A percentile compares a stretch with the other conserved stretches of the same genome.
These are phyloP conservation scores for Cotesia typhae DNA, from an alignment of 1,140 invertebrate genomes.

Conservation along the genomic window DNA sequence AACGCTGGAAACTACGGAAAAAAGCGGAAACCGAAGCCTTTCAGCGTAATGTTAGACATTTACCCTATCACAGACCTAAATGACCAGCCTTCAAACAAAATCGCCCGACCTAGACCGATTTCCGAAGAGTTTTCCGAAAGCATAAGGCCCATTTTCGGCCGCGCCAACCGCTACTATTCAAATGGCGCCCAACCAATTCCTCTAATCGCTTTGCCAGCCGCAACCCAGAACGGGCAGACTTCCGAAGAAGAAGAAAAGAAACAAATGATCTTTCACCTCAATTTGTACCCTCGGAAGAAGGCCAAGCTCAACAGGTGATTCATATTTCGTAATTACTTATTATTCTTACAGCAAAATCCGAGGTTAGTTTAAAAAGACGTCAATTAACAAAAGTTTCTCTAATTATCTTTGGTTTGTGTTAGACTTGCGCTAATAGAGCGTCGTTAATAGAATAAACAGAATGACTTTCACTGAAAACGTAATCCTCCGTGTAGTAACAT, in stretches of 20 bases:
- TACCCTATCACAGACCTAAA: conserved; percentile 60
- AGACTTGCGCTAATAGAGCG: not conserved
- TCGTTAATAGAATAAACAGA: not conserved
- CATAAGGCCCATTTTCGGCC: conserved; percentile 47
- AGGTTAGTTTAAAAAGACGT: not conserved
- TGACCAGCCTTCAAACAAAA: conserved; percentile 51
- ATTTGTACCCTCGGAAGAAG: conserved; percentile 60
- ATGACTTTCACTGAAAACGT: conserved; percentile 28
- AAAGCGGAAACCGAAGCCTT: conserved; percentile 59
- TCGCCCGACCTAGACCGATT: conserved; percentile 39
- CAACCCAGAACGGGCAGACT: conserved; percentile 25
- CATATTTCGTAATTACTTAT: not conserved
- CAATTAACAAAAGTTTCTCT: not conserved
- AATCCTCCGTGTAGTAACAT: not conserved
- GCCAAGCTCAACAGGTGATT: conserved; percentile 51
- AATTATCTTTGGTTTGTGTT: conserved; percentile 2
- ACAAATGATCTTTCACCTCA: conserved; percentile 65
- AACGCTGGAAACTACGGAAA: conserved; percentile 44
- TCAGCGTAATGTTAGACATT: conserved; percentile 65
- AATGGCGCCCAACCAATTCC: conserved; percentile 34
- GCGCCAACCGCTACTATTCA: conserved; percentile 44
- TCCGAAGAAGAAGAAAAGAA: conserved; percentile 57
- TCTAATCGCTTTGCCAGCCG: conserved; percentile 40
- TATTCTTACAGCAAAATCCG: not conserved
- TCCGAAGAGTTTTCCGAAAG: conserved; percentile 49